A percentile compares a stretch with the other conserved stretches of the same genome.
Evolutionary conservation across 2,113 vertebrate species (phyloP).

Genomic region (Oncorhynchus mykiss): DNA sequence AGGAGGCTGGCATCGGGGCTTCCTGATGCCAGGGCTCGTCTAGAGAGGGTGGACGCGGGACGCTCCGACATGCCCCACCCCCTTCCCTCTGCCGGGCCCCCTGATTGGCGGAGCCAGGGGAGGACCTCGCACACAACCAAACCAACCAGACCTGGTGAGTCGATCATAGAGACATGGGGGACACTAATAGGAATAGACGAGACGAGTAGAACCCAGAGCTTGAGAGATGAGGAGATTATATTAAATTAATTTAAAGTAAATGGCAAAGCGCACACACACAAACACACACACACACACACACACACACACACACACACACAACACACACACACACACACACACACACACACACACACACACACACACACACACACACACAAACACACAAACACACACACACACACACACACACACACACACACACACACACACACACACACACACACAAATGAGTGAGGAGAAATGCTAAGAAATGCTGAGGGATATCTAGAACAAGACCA

Average conservation of each 20-base stretch:
- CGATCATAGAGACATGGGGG: neutral
- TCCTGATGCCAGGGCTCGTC: conserved; percentile 62
- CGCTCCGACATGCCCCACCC: conserved; percentile 61
- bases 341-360: too few relatives aligned
- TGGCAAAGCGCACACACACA: neutral
- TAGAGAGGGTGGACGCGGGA: conserved; percentile 57
- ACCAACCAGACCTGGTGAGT: conserved; percentile 65
- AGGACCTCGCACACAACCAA: conserved; percentile 45
- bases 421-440: neutral
- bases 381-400: too few relatives aligned
- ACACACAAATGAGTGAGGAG: too few relatives aligned
- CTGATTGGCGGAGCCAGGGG: conserved; percentile 24
- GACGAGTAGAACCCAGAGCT: neutral
- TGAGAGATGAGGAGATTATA: neutral
- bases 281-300: too few relatives aligned
- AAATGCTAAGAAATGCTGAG: too few relatives aligned
- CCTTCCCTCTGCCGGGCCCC: conserved; percentile 23
- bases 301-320: too few relatives aligned
- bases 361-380: too few relatives aligned
- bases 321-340: too few relatives aligned
- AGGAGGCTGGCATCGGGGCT: conserved; percentile 61
- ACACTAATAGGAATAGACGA: neutral
- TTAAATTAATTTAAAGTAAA: neutral
- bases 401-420: too few relatives aligned
- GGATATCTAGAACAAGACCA: too few relatives aligned